Base-by-base conservation (phyloP, 2,888 invertebrate species). In the Cheilosia variabilis region DNA sequence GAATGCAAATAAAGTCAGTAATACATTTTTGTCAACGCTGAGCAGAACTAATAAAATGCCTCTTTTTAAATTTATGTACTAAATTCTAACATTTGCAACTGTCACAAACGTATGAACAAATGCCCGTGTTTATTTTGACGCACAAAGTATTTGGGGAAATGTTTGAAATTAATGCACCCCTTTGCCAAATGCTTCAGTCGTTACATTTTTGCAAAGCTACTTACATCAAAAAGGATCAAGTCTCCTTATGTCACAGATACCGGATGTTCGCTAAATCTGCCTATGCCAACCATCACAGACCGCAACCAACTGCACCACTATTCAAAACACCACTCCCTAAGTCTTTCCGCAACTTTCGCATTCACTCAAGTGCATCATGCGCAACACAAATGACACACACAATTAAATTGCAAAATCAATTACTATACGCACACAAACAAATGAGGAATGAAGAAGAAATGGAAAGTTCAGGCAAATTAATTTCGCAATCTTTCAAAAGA, bases 351-450 rank as follows among this genome's bases (percentile, higher is more conserved):
- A 72, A 68, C 76, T 86, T 86, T 81, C 81, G 62, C 76, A 80
- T 57, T 81, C 55, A 77, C 15, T 66, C 17, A 81, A 72, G 69
- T 71, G 81, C 81, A 86, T 31, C 81, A 62, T 45, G 50, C 69
- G 37, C 47, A 47, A 4, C 69, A 45, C 65, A 69, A 71, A 65
- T 68, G 37, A 66, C 71, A 75, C 69, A 62, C 13, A 62, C 73
- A 73, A 47, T 55, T 19, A 22, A 19, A 72, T 77, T 77, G 66
- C 77, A 22, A 81, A 81, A 72, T 58, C 76, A 71, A 75, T 75
- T 60, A 57, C 34, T 52, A 6, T 50, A 37, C 50, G 24, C 24
- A 69, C 17, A 62, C 15, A 34, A 9, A n/a, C 62, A 6, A 34
- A 3, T 24, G 27, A 10, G 50, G 1, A 65, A 53, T 24, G 17